A percentile compares a stretch with the other conserved stretches of the same genome.
Conservation (phyloP, 2,888 invertebrate species). For the Argynnis bischoffii region DNA sequence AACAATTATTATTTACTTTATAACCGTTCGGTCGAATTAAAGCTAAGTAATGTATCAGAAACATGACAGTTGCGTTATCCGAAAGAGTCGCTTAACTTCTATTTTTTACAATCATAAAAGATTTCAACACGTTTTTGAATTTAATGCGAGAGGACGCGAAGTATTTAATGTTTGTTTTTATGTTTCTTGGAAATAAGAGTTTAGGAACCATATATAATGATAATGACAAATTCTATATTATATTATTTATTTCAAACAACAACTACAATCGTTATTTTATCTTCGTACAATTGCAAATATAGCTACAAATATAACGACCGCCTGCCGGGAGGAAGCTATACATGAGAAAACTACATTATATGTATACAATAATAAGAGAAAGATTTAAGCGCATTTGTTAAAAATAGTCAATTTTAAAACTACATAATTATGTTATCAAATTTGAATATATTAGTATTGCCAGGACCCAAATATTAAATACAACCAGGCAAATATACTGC, state of each 20-base stretch:
- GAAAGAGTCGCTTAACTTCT: too few species aligned
- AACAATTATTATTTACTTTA: too few species aligned
- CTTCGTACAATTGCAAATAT: conserved; percentile 44
- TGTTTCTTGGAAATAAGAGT: not conserved
- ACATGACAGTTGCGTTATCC: too few species aligned
- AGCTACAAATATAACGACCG: conserved; percentile 42
- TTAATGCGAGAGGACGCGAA: too few species aligned
- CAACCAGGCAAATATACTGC: conserved; percentile 31
- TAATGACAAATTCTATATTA: conserved; percentile 35
- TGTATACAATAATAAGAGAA: conserved; percentile 33
- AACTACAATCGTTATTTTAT: conserved; percentile 51
- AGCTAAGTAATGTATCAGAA: too few species aligned
- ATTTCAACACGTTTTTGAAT: too few species aligned
- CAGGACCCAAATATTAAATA: conserved; percentile 30
- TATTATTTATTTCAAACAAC: conserved; percentile 58
- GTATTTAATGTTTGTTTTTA: not conserved
- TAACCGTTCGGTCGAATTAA: too few species aligned
- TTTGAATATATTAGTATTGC: conserved; percentile 30
- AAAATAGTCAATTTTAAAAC: conserved; percentile 10
- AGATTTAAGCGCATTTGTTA: conserved; percentile 36
- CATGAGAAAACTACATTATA: conserved; percentile 29
- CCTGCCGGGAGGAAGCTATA: conserved; percentile 37
- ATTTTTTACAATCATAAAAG: too few species aligned
- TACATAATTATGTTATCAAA: conserved; percentile 13
- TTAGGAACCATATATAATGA: conserved; percentile 19